phyloP scores from a whole-genome alignment of 2,888 invertebrate species.

The Xiphydria camelus region DNA sequence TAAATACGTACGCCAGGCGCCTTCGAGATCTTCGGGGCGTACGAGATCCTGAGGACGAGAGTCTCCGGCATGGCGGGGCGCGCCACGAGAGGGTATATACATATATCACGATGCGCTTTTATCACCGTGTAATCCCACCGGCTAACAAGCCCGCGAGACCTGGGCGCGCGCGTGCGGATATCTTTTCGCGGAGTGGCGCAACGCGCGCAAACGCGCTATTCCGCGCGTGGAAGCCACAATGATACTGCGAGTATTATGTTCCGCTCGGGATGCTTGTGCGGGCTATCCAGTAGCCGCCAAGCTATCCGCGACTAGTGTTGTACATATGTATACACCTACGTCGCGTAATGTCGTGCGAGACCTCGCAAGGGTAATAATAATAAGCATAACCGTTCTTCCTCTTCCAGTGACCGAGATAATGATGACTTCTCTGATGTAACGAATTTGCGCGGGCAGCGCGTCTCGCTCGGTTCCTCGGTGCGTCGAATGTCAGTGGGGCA shows the following conservation, averaged over 20 bases:
- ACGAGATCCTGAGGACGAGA: constrained; percentile 42
- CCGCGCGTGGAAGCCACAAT: constrained; percentile 18
- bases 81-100: constrained; percentile 13
- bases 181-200: no score
- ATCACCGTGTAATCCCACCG: constrained; percentile 33
- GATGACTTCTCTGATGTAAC: constrained; percentile 46
- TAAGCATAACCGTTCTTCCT: no score
- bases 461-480: constrained; percentile 26
- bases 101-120: constrained; percentile 24
- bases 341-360: no score
- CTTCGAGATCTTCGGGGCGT: constrained; percentile 43
- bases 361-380: no score
- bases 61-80: constrained; percentile 35
- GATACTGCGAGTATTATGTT: constrained; percentile 38
- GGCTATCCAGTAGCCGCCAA: background rate
- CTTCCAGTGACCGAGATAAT: no score
- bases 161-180: no score
- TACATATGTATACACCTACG: no score
- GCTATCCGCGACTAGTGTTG: no score
- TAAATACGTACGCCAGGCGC: no score
- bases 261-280: constrained; percentile 20
- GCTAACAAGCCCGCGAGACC: constrained; percentile 15
- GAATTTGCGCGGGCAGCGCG: constrained; percentile 43
- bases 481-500: no score
- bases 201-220: no score